Evolutionary conservation across 2,888 invertebrate species (phyloP).

Genomic region (Andrena bicolor): DNA sequence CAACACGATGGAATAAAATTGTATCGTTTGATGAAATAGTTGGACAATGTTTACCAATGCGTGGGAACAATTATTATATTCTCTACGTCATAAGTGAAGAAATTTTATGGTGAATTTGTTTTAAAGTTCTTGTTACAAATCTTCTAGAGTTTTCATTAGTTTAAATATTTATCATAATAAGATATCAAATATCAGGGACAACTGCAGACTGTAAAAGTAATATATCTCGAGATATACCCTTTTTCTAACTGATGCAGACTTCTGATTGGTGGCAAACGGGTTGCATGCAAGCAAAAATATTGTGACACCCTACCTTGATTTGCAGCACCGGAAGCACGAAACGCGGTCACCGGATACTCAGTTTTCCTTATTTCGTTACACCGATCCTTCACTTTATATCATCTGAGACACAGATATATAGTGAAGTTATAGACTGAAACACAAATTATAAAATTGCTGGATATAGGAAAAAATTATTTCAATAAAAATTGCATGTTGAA

Average conservation of each 20-base stretch:
- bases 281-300: background rate
- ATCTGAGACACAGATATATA: background rate
- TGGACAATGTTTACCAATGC: background rate
- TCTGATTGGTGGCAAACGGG: background rate
- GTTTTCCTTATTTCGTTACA: slow-evolving; percentile 11
- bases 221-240: background rate
- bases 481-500: too few species aligned
- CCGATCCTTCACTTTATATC: background rate
- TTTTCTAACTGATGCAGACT: background rate
- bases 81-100: too few species aligned
- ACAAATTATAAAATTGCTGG: too few species aligned
- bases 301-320: slow-evolving; percentile 14
- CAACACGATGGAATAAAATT: background rate
- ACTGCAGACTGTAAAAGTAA: background rate
- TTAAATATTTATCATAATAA: too few species aligned
- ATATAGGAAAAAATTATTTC: too few species aligned
- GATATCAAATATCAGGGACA: background rate
- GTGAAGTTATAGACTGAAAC: too few species aligned
- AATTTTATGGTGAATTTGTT: too few species aligned
- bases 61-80: background rate
- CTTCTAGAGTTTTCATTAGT: too few species aligned
- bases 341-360: slow-evolving; percentile 36
- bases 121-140: too few species aligned
- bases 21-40: background rate
- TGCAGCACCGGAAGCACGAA: slow-evolving; percentile 17